Evolutionary conservation across 2,797 vertebrate genomes (phyloP).

Genomic region (Merluccius polli): DNA sequence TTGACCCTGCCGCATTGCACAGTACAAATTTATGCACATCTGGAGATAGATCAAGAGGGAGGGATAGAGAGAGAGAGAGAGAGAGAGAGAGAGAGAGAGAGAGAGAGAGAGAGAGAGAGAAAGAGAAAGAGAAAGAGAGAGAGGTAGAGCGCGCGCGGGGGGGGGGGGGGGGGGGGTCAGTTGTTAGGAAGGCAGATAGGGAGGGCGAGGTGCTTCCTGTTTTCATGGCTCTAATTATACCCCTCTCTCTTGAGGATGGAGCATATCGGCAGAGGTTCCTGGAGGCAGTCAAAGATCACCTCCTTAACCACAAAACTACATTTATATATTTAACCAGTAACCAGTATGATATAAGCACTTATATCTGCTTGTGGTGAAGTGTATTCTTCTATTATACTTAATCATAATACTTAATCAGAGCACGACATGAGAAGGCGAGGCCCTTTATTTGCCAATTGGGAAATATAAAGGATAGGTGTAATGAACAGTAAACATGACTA

Average conservation of each 20-base stretch:
- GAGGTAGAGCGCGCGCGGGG: neutral
- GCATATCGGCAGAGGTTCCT: constrained; percentile 46
- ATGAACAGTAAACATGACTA: neutral
- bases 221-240: constrained; percentile 76
- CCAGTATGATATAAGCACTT: neutral
- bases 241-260: constrained; percentile 59
- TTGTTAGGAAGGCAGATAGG: constrained; percentile 51
- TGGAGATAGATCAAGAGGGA: constrained; percentile 10
- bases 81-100: neutral
- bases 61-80: neutral
- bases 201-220: constrained; percentile 80
- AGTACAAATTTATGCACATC: constrained; percentile 51
- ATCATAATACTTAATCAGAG: neutral
- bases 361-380: neutral
- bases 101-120: neutral
- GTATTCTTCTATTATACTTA: neutral
- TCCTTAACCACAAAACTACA: constrained; percentile 41
- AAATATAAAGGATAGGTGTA: neutral
- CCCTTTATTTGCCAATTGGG: no score
- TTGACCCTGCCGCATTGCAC: constrained; percentile 38
- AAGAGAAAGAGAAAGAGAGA: constrained; percentile 7
- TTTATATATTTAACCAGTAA: neutral
- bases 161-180: neutral
- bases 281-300: constrained; percentile 14
- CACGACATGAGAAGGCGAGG: no score